These are phyloP conservation scores for Scomber japonicus DNA, from an alignment of 2,113 vertebrate species.

Conservation along the genomic window DNA sequence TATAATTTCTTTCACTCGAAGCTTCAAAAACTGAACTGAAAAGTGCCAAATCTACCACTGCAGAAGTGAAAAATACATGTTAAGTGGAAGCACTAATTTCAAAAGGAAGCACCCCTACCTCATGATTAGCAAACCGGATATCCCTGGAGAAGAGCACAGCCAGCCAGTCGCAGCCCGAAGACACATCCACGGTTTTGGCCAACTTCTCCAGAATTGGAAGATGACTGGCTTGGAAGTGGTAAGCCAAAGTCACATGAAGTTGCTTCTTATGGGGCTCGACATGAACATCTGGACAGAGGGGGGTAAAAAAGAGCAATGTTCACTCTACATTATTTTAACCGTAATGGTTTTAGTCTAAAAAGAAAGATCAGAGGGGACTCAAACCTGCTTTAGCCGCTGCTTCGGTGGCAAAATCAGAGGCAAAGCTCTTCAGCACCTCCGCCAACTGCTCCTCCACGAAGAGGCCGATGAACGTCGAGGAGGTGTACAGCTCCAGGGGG, in stretches of 20 bases:
- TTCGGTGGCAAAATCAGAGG: constrained; percentile 92
- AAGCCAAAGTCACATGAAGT: constrained; percentile 96
- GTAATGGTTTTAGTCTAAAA: too few species aligned
- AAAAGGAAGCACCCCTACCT: constrained; percentile 82
- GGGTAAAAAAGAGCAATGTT: neutral
- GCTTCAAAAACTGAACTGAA: neutral
- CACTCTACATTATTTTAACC: neutral
- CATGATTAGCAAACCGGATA: constrained; percentile 96
- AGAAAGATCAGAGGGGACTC: neutral
- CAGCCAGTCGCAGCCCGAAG: constrained; percentile 95
- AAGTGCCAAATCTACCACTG: neutral
- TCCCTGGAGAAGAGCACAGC: constrained; percentile 96
- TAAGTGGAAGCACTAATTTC: neutral
- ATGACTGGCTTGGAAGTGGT: constrained; percentile 95
- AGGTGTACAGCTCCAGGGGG: constrained; percentile 95
- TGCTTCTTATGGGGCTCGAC: constrained; percentile 99
- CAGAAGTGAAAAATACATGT: neutral
- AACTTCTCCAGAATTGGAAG: constrained; percentile 92
- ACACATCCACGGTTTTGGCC: constrained; percentile 90
- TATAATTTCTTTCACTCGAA: neutral
- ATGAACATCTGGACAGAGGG: constrained; percentile 87
- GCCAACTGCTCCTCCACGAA: constrained; percentile 97
- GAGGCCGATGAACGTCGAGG: constrained; percentile 97
- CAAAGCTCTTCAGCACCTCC: constrained; percentile 95
- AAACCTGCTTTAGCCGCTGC: constrained; percentile 92